Base-by-base conservation (phyloP, 2,888 invertebrate species). In the Pimpla rufipes region DNA sequence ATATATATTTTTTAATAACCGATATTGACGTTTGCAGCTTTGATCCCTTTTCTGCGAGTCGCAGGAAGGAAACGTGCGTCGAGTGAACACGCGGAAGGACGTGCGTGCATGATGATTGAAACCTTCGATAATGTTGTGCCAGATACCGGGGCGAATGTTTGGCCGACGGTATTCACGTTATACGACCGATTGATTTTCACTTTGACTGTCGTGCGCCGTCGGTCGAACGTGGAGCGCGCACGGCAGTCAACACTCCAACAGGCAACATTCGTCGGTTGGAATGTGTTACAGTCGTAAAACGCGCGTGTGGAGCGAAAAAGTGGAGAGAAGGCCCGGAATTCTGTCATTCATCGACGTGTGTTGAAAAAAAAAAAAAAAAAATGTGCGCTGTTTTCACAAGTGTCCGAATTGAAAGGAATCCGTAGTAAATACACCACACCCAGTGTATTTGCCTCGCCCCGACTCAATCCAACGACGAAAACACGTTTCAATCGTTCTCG, bases 21-120 rank as follows among this genome's bases (percentile, higher is more conserved):
- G 50, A 18, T 35, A 16, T 37, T 67, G 16, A 50, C 50, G 35
- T 50, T 57, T n/a, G n/a, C 55, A n/a, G 35, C 35, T 67, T 67
- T 50, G 50, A 50, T 67, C 67, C 16, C 47, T n/a, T n/a, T n/a
- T n/a, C n/a, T n/a, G 35, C 23, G 50, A 16, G 10, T 13, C 10
- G 35, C 16, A 8, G 16, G 4, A 66, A 45, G 18, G 40, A 23
- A 23, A 66, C n/a, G 35, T 35, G 16, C 10, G 8, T 50, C 50
- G 35, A 67, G 67, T 7, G 29, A 47, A 66, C 45, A 13, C 6
- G 8, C n/a, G n/a, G n/a, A 16, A 45, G 42, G 21, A 21, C 8
- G 13, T 11, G 6, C 11, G 11, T 29, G 55, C 23, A 29, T 29
- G 55, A 57, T 50, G 67, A 67, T 67, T 29, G 16, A 29, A 50